phyloP scores from a whole-genome alignment of 1,140 invertebrate genomes.

The Halictus rubicundus region DNA sequence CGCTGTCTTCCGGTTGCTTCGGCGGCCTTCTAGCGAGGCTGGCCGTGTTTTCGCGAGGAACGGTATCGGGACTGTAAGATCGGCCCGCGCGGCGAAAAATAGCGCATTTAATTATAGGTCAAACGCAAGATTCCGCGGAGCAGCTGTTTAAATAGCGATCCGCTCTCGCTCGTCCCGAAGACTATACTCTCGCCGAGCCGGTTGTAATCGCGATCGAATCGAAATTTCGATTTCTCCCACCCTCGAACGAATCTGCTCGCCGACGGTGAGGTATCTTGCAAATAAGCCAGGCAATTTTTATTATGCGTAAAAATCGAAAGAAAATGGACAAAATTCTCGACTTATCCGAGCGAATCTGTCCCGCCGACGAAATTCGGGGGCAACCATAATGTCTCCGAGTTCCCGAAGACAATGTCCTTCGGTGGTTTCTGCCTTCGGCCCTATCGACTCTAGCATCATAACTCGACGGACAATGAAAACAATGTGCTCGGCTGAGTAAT shows the following conservation, averaged over 20 bases:
- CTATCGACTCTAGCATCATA: constrained; percentile 15
- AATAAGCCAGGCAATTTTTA: too few relatives aligned
- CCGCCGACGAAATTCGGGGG: too few relatives aligned
- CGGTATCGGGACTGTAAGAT: constrained; percentile 23
- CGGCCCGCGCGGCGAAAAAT: constrained; percentile 49
- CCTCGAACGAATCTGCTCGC: too few relatives aligned
- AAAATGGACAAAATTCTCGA: too few relatives aligned
- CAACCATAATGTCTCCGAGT: not conserved
- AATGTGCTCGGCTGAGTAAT: constrained; percentile 64
- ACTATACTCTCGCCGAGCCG: not conserved
- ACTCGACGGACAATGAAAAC: constrained; percentile 60
- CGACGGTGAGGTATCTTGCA: too few relatives aligned
- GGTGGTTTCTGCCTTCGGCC: not conserved
- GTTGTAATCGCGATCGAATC: too few relatives aligned
- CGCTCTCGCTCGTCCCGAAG: not conserved
- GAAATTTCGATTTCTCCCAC: too few relatives aligned
- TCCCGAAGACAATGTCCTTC: not conserved
- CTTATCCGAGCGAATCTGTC: too few relatives aligned
- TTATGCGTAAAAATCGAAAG: too few relatives aligned
- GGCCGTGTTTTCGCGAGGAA: constrained; percentile 7
- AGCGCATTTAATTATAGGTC: constrained; percentile 61
- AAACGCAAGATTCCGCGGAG: constrained; percentile 36
- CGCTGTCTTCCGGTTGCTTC: not conserved
- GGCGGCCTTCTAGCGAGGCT: not conserved
- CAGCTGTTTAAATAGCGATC: constrained; percentile 32